Evolutionary conservation across 2,797 vertebrate species (phyloP).

Genomic region (Eulemur albifrons): DNA sequence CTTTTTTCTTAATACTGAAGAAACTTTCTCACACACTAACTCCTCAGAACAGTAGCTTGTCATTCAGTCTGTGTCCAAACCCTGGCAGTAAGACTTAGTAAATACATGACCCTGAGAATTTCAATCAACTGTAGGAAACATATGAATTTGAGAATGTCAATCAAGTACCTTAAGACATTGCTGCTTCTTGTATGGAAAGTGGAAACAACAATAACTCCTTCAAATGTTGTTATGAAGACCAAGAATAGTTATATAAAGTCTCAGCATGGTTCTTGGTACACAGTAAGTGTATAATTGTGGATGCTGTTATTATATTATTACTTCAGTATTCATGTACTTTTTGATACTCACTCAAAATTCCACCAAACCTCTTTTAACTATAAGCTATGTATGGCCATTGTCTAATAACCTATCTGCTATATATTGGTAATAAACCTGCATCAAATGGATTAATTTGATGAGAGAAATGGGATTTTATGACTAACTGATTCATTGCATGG

Average conservation of each 20-base stretch:
- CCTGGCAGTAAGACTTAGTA: not conserved
- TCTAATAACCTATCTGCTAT: not conserved
- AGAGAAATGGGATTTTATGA: not conserved
- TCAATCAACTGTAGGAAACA: not conserved
- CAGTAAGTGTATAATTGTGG: not conserved
- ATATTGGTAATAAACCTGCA: not conserved
- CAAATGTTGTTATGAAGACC: not conserved
- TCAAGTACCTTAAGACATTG: not conserved
- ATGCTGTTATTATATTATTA: not conserved
- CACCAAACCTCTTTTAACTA: not conserved
- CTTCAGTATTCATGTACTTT: not conserved
- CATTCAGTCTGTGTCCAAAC: slow-evolving; percentile 17
- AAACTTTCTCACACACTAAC: not conserved
- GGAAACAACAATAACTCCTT: slow-evolving; percentile 4
- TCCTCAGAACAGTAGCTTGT: not conserved
- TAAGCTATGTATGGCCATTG: not conserved
- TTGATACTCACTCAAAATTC: not conserved
- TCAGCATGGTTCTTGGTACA: not conserved
- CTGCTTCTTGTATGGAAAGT: not conserved
- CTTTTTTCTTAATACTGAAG: not conserved
- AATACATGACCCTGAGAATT: not conserved
- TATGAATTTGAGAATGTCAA: not conserved
- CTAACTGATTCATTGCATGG: not conserved
- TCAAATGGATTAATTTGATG: not conserved
- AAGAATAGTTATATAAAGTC: not conserved